Evolutionary conservation across 2,113 vertebrate species (phyloP).

Genomic region (Microcebus griseorufus): DNA sequence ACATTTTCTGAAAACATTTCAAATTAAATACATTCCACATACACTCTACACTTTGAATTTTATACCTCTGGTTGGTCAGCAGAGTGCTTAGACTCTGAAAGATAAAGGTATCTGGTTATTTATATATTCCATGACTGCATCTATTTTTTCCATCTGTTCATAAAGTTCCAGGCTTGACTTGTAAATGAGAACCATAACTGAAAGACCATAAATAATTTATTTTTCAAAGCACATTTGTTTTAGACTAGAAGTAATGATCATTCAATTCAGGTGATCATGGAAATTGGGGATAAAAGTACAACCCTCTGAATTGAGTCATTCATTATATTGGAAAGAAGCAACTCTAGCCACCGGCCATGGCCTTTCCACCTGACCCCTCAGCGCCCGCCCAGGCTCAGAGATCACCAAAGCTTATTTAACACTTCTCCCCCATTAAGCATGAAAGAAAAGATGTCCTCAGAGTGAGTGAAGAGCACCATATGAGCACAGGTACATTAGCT

Average conservation of each 20-base stretch:
- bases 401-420: not conserved
- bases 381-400: not conserved
- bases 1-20: constrained; percentile 40
- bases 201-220: constrained; percentile 9
- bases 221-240: constrained; percentile 50
- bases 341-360: not conserved
- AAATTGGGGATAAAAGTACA: not conserved
- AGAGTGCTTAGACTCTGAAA: constrained; percentile 35
- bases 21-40: constrained; percentile 52
- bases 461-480: not conserved
- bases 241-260: constrained; percentile 6
- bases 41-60: constrained; percentile 16
- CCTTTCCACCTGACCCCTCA: not conserved
- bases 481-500: not conserved
- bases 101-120: constrained; percentile 56
- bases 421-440: not conserved
- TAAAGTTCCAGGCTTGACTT: constrained; percentile 60
- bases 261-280: constrained; percentile 38
- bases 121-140: constrained; percentile 42
- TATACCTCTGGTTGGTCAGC: constrained; percentile 1
- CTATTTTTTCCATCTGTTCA: constrained; percentile 61
- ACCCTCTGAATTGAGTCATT: not conserved
- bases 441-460: constrained; percentile 6
- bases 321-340: not conserved
- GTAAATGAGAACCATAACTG: constrained; percentile 32